phyloP scores from a whole-genome alignment of 2,797 vertebrate species.

The Mastacembelus armatus region DNA sequence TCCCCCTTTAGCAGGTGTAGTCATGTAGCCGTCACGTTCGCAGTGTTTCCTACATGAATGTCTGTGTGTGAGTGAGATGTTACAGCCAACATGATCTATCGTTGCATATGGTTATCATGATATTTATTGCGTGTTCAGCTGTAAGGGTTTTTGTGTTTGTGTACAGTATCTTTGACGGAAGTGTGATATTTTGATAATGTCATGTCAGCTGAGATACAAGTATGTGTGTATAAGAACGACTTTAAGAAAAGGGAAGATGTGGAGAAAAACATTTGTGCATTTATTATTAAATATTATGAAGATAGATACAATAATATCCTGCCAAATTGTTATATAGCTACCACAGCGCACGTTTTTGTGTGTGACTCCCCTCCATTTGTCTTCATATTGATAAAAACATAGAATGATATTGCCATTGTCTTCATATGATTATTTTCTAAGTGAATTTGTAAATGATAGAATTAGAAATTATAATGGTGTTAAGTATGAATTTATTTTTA shows the following conservation, averaged over 20 bases:
- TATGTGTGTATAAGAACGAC: conserved; percentile 30
- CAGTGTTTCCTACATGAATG: conserved; percentile 64
- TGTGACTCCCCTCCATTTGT: conserved; percentile 59
- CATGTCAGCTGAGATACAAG: conserved; percentile 38
- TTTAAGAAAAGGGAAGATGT: conserved; percentile 26
- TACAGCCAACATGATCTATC: conserved; percentile 35
- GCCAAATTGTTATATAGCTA: conserved; percentile 68
- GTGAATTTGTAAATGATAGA: conserved; percentile 82
- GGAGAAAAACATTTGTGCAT: conserved; percentile 45
- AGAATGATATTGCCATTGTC: conserved; percentile 72
- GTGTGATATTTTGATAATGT: conserved; percentile 65
- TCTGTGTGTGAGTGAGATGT: conserved; percentile 33
- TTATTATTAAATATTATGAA: conserved; percentile 56
- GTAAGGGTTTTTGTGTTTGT: conserved; percentile 70
- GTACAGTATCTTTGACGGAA: conserved; percentile 59
- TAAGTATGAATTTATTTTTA: conserved; percentile 82
- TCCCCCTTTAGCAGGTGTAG: conserved; percentile 56
- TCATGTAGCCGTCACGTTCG: conserved; percentile 67
- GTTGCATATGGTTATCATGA: conserved; percentile 59
- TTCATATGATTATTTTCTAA: conserved; percentile 79
- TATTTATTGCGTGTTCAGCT: conserved; percentile 75
- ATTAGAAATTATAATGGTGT: conserved; percentile 74
- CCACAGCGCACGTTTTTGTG: conserved; percentile 58
- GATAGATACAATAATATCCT: conserved; percentile 57
- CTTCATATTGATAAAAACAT: conserved; percentile 62